phyloP scores from a whole-genome alignment of 2,113 vertebrate genomes.

The Callorhinus ursinus region DNA sequence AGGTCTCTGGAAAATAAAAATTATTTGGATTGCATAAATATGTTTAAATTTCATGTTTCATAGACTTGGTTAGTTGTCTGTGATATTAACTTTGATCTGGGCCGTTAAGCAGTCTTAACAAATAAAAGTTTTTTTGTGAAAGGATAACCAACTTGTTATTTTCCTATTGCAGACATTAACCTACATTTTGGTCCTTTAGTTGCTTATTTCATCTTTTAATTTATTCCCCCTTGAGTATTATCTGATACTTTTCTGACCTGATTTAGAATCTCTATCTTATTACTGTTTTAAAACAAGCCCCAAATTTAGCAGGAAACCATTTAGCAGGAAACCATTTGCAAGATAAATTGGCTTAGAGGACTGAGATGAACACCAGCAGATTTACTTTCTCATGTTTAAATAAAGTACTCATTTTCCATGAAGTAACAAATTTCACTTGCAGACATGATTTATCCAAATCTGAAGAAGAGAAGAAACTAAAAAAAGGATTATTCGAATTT shows the following conservation, averaged over 20 bases:
- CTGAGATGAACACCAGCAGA: conserved; percentile 5
- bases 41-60: conserved; percentile 45
- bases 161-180: conserved; percentile 33
- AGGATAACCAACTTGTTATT: conserved; percentile 29
- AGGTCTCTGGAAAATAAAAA: conserved; percentile 19
- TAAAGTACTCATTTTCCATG: conserved; percentile 57
- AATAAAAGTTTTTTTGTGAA: conserved; percentile 36
- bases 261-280: conserved; percentile 42
- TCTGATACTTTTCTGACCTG: conserved; percentile 6
- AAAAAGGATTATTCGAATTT: conserved; percentile 66
- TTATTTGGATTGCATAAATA: conserved; percentile 37
- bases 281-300: conserved; percentile 40
- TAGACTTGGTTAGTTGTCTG: background rate
- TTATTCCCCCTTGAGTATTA: background rate
- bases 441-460: conserved; percentile 59
- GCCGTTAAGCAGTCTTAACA: conserved; percentile 15
- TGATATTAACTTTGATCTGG: conserved; percentile 40
- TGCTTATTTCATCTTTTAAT: background rate
- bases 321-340: background rate
- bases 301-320: conserved; percentile 48
- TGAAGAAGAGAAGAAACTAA: conserved; percentile 53
- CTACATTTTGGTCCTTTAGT: conserved; percentile 25
- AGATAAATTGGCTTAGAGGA: conserved; percentile 22
- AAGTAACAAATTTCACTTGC: conserved; percentile 52
- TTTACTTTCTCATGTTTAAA: conserved; percentile 65